These are phyloP conservation scores for Craniophora ligustri DNA, from an alignment of 2,888 invertebrate species.

Conservation along the genomic window DNA sequence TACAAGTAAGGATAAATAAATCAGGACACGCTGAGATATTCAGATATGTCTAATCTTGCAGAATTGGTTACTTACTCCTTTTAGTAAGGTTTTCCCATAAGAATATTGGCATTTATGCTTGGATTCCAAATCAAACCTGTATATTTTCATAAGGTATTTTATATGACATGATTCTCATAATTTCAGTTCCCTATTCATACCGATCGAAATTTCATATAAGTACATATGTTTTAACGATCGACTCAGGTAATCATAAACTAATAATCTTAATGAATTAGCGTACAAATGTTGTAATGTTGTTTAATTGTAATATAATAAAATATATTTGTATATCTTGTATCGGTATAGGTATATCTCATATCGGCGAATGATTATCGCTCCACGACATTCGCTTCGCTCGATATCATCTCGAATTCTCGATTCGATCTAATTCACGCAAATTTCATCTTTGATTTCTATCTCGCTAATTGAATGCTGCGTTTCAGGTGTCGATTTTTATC, in stretches of 20 bases:
- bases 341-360: conserved; percentile 40
- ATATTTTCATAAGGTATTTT: too few relatives aligned
- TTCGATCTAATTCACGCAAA: conserved; percentile 59
- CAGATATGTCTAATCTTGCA: too few relatives aligned
- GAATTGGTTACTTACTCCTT: too few relatives aligned
- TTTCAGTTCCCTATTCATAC: conserved; percentile 12
- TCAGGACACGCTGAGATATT: too few relatives aligned
- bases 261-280: conserved; percentile 2
- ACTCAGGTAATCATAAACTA: conserved; percentile 1
- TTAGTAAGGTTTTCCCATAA: too few relatives aligned
- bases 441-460: conserved; percentile 65
- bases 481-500: conserved; percentile 63
- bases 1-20: too few relatives aligned
- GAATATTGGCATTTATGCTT: too few relatives aligned
- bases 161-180: too few relatives aligned
- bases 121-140: too few relatives aligned
- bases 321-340: conserved; percentile 26
- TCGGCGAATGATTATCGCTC: conserved; percentile 39
- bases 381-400: conserved; percentile 43
- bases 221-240: not conserved
- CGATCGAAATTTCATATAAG: conserved; percentile 1
- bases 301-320: too few relatives aligned
- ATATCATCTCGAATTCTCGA: conserved; percentile 54
- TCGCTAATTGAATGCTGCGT: conserved; percentile 69
- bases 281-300: too few relatives aligned